Conservation (phyloP, 2,888 invertebrate species). For the Andrena chrysosceles region DNA sequence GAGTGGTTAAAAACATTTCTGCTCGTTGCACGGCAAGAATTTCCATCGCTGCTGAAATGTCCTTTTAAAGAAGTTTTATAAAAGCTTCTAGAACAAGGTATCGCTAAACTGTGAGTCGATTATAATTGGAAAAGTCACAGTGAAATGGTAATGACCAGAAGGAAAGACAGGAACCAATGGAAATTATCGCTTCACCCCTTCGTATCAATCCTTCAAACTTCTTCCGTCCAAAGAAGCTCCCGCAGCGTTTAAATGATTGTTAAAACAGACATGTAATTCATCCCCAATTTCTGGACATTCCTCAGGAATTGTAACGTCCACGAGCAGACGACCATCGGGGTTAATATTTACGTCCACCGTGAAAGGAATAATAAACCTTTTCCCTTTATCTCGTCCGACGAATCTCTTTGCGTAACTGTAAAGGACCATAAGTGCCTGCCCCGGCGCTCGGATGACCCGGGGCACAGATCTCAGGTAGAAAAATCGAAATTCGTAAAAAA, state of each 20-base stretch:
- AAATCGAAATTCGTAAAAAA: constrained; percentile 79
- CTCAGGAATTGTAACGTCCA: constrained; percentile 11
- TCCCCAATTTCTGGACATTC: background rate
- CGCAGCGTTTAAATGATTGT: background rate
- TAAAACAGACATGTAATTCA: background rate
- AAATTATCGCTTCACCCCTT: too few relatives aligned
- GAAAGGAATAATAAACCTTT: constrained; percentile 56
- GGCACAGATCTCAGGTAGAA: constrained; percentile 78
- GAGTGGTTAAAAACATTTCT: too few relatives aligned
- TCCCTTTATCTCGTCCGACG: constrained; percentile 53
- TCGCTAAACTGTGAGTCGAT: too few relatives aligned
- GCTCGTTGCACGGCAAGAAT: too few relatives aligned
- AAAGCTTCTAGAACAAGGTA: too few relatives aligned
- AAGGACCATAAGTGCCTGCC: constrained; percentile 71
- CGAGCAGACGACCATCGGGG: background rate
- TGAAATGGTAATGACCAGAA: too few relatives aligned
- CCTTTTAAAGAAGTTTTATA: too few relatives aligned
- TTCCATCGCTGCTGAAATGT: too few relatives aligned
- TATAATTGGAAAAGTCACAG: too few relatives aligned
- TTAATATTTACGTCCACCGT: constrained; percentile 38
- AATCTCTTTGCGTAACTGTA: constrained; percentile 78
- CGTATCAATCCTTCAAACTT: too few relatives aligned
- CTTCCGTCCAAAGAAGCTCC: background rate
- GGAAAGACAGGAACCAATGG: too few relatives aligned
- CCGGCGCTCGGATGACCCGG: constrained; percentile 76